These are phyloP conservation scores for Tragelaphus strepsiceros DNA, from an alignment of 2,113 vertebrate species.

Conservation along the genomic window DNA sequence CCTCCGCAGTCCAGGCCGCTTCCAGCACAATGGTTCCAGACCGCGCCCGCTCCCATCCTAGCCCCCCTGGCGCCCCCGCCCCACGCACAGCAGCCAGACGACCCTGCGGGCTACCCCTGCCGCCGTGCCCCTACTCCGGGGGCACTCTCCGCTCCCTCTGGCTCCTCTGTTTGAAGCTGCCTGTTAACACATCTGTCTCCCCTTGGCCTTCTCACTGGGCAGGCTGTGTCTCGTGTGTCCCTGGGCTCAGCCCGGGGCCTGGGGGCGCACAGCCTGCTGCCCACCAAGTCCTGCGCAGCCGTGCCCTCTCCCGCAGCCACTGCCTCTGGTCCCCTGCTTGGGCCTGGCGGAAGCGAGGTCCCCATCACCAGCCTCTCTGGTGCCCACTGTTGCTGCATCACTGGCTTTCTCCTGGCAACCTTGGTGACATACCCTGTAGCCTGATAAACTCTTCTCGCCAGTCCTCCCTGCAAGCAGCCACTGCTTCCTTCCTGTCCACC, in stretches of 20 bases:
- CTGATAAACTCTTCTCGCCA: background rate
- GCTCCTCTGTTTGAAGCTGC: background rate
- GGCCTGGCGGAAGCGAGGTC: background rate
- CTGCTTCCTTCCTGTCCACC: background rate
- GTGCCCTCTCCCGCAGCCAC: background rate
- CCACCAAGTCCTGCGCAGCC: accelerated
- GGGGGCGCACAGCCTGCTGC: accelerated
- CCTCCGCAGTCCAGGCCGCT: background rate
- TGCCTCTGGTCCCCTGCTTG: background rate
- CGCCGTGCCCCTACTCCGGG: background rate
- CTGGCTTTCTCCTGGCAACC: background rate
- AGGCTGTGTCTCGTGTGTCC: background rate
- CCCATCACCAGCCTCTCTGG: background rate
- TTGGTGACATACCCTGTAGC: background rate
- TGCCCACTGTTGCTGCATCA: background rate
- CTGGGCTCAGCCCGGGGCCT: background rate
- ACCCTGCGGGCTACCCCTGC: background rate
- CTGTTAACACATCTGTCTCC: background rate
- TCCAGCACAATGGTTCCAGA: background rate
- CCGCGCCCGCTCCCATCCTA: background rate
- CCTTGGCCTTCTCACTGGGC: background rate
- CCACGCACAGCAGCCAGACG: background rate
- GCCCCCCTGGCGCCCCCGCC: accelerated
- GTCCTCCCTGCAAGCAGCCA: background rate
- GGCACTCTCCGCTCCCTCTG: background rate